Conservation (phyloP, 2,888 invertebrate species). For the Drosophila villosipedis region DNA sequence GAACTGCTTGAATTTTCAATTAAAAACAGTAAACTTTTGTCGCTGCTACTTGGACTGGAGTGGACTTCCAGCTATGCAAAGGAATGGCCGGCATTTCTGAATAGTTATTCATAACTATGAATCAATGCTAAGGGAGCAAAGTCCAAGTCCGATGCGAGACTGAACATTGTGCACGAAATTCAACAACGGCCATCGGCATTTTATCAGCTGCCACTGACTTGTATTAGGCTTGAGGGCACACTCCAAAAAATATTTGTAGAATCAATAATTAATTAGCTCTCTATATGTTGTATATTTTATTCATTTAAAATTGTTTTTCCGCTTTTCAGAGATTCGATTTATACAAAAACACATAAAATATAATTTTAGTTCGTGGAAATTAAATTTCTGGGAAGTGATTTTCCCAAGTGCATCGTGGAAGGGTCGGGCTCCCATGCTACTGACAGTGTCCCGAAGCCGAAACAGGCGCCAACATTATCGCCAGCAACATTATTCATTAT, state of each 20-base stretch:
- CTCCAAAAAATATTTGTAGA: neutral
- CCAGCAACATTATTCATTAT: conserved; percentile 75
- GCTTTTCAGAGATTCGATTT: neutral
- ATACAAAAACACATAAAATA: neutral
- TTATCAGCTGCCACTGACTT: conserved; percentile 53
- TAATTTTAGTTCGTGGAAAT: neutral
- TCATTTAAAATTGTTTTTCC: neutral
- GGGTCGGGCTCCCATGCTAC: conserved; percentile 31
- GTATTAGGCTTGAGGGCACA: conserved; percentile 8
- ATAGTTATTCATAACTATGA: conserved; percentile 72
- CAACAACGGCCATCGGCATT: conserved; percentile 54
- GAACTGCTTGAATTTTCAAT: conserved; percentile 68
- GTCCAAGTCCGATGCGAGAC: conserved; percentile 50
- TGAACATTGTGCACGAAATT: conserved; percentile 47
- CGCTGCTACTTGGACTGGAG: neutral
- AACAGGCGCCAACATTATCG: conserved; percentile 73
- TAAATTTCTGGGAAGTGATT: neutral
- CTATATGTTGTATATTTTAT: neutral
- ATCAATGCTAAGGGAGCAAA: conserved; percentile 69
- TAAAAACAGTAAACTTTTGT: conserved; percentile 59
- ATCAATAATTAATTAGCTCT: neutral
- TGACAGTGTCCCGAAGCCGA: conserved; percentile 46
- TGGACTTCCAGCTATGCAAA: neutral
- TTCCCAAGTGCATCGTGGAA: conserved; percentile 7
- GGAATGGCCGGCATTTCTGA: conserved; percentile 51